Evolutionary conservation across 2,888 invertebrate species (phyloP).

Genomic region (Ephialtes manifestator): DNA sequence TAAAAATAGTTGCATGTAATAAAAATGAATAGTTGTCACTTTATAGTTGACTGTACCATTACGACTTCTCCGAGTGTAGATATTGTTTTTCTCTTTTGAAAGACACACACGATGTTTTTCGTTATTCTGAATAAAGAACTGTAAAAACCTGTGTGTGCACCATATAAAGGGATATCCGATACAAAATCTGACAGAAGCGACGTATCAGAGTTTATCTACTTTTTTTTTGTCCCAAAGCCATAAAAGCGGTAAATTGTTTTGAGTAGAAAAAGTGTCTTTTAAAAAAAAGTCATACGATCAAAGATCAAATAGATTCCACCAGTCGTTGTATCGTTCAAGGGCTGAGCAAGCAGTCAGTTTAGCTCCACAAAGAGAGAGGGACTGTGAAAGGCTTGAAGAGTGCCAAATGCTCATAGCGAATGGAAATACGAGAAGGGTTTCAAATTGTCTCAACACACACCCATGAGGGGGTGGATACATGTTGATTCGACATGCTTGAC

Average conservation of each 20-base stretch:
- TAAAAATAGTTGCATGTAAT: too few relatives aligned
- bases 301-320: neutral
- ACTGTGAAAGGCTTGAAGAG: neutral
- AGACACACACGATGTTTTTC: too few relatives aligned
- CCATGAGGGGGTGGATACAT: neutral
- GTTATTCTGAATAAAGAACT: too few relatives aligned
- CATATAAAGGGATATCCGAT: neutral
- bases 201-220: neutral
- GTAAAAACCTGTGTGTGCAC: too few relatives aligned
- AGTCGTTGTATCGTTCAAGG: neutral
- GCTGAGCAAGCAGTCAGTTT: conserved; percentile 5
- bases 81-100: too few relatives aligned
- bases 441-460: conserved; percentile 32
- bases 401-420: neutral
- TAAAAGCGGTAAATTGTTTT: neutral
- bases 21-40: too few relatives aligned
- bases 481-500: conserved; percentile 54
- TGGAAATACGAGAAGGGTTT: conserved; percentile 42
- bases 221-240: neutral
- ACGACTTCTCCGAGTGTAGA: too few relatives aligned
- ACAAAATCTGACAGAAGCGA: neutral
- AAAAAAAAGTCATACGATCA: neutral
- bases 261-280: too few relatives aligned
- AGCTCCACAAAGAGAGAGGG: neutral
- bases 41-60: too few relatives aligned